Conservation (phyloP, 2,113 vertebrate species). For the Sphyrna mokarran region DNA sequence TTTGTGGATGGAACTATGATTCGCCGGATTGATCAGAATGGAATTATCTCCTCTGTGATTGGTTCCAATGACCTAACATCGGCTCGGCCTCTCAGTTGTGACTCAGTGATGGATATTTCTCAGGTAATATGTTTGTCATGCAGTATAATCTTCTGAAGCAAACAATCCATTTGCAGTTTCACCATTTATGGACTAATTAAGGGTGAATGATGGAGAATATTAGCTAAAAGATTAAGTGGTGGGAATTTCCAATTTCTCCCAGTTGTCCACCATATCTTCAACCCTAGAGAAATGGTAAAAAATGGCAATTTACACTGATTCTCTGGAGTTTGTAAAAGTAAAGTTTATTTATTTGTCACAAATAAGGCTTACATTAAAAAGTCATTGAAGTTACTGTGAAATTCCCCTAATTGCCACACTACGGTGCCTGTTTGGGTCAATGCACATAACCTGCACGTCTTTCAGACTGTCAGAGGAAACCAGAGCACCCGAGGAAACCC, state of each 20-base stretch:
- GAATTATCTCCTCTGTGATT: conserved; percentile 89
- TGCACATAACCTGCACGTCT: too few species aligned
- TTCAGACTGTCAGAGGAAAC: too few species aligned
- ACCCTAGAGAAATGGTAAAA: neutral
- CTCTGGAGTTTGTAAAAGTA: neutral
- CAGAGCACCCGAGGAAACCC: too few species aligned
- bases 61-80: conserved; percentile 96
- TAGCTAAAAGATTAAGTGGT: neutral
- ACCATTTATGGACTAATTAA: neutral
- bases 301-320: neutral
- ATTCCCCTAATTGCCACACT: too few species aligned
- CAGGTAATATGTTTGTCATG: conserved; percentile 61
- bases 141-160: neutral
- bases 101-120: conserved; percentile 95
- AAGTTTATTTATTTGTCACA: too few species aligned
- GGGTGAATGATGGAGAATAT: neutral
- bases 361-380: too few species aligned
- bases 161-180: neutral
- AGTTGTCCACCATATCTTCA: neutral
- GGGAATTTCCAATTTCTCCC: neutral
- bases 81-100: conserved; percentile 89
- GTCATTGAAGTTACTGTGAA: too few species aligned
- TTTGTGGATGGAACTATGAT: conserved; percentile 98
- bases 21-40: conserved; percentile 88
- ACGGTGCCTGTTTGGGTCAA: too few species aligned